phyloP scores from a whole-genome alignment of 1,140 invertebrate genomes.

The Pararge aegeria region DNA sequence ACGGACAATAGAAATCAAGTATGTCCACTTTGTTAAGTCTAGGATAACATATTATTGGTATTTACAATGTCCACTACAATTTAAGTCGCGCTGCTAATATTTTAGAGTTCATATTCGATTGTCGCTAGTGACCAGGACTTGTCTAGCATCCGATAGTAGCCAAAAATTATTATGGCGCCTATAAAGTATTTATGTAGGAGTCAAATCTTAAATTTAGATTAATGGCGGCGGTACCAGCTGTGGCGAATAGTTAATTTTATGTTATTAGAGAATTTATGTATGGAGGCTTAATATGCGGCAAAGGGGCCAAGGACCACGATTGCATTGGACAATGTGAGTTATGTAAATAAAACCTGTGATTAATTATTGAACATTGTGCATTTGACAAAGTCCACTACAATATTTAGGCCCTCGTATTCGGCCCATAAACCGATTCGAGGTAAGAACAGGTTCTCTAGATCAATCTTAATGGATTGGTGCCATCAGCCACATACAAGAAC shows the following conservation, averaged over 20 bases:
- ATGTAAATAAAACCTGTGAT: conserved; percentile 9
- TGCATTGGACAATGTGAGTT: conserved; percentile 9
- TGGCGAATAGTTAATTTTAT: conserved; percentile 27
- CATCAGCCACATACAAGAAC: no score
- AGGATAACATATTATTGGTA: conserved; percentile 6
- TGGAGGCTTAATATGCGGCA: conserved; percentile 10
- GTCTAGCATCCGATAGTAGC: conserved; percentile 39
- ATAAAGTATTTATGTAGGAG: conserved; percentile 45
- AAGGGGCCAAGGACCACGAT: conserved; percentile 13
- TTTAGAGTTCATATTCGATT: conserved; percentile 13
- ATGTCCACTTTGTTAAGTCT: conserved; percentile 23
- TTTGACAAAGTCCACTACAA: neutral
- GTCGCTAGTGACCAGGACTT: conserved; percentile 32
- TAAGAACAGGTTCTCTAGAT: no score
- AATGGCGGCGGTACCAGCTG: conserved; percentile 14
- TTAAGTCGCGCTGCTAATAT: neutral
- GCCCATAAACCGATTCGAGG: no score
- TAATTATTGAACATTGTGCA: neutral
- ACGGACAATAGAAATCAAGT: conserved; percentile 27
- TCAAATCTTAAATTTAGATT: conserved; percentile 34
- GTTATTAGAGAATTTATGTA: conserved; percentile 17
- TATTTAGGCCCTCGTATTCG: no score
- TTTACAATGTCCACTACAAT: conserved; percentile 3
- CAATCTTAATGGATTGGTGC: no score
- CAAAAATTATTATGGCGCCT: conserved; percentile 40